Evolutionary conservation across 1,140 invertebrate genomes (phyloP).

Genomic region (Drosophila auraria): DNA sequence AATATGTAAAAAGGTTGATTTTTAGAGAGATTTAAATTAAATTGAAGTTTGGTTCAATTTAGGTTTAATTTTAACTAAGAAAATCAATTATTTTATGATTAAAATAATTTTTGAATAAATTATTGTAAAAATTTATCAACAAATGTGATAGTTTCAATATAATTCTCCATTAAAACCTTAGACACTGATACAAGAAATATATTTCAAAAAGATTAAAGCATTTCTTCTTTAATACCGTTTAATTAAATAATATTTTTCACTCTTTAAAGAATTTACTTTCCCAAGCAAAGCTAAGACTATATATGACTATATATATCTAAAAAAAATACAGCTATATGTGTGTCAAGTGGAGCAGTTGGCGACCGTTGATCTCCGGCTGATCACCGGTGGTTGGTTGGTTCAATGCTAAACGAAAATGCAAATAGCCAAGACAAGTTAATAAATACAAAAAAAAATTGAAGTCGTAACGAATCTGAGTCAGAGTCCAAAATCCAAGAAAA

Average conservation of each 20-base stretch:
- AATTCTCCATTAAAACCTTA: not conserved
- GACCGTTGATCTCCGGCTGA: constrained; percentile 17
- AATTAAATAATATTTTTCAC: not conserved
- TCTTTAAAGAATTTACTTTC: not conserved
- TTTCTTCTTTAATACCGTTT: not conserved
- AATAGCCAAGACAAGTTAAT: constrained; percentile 37
- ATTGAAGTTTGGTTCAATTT: too few species aligned
- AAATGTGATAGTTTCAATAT: not conserved
- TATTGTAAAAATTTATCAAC: not conserved
- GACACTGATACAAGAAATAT: not conserved
- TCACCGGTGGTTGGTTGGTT: constrained; percentile 24
- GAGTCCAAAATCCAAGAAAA: constrained; percentile 11
- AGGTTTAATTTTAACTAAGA: too few species aligned
- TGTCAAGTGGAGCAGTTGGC: constrained; percentile 48
- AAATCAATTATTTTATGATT: too few species aligned
- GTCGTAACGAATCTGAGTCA: constrained; percentile 30
- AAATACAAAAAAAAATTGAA: too few species aligned
- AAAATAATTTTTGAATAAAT: not conserved
- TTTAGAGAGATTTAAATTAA: too few species aligned
- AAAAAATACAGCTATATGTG: constrained; percentile 12
- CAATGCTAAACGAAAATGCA: constrained; percentile 48
- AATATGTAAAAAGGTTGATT: too few species aligned
- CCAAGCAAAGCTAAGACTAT: not conserved
- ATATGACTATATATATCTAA: not conserved
- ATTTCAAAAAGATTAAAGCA: not conserved